phyloP scores from a whole-genome alignment of 2,797 vertebrate genomes.

The Betta splendens region DNA sequence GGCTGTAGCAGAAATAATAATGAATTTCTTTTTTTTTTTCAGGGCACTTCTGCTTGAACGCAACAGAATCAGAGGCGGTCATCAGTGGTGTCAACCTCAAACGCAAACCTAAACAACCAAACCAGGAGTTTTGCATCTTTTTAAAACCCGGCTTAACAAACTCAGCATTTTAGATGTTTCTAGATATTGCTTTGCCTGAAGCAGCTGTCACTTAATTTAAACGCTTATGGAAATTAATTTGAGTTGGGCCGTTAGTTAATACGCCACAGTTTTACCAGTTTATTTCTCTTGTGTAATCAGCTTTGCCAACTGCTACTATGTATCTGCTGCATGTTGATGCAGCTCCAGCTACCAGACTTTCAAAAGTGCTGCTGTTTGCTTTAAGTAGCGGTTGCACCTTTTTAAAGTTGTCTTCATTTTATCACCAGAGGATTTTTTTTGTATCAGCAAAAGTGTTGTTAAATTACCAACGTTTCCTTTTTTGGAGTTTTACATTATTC shows the following conservation, averaged over 20 bases:
- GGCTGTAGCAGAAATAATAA: conserved; percentile 31
- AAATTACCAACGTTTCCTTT: conserved; percentile 2
- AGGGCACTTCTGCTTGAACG: conserved; percentile 42
- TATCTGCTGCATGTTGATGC: conserved; percentile 4
- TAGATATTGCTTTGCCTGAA: too few species aligned
- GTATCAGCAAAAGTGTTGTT: conserved; percentile 1
- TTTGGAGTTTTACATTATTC: neutral
- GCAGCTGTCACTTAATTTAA: conserved; percentile 10
- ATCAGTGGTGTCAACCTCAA: neutral
- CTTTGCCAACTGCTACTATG: neutral
- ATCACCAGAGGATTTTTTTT: conserved; percentile 6
- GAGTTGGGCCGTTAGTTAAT: conserved; percentile 7
- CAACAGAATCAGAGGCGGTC: conserved; percentile 3
- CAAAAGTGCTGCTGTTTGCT: too few species aligned
- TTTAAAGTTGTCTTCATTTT: neutral
- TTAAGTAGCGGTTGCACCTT: neutral
- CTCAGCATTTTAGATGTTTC: neutral
- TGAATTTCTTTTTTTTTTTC: conserved; percentile 20
- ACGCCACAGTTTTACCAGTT: neutral
- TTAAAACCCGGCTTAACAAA: too few species aligned
- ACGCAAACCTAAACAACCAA: conserved; percentile 20
- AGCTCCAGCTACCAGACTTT: neutral
- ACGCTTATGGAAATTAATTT: neutral
- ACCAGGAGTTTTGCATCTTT: conserved; percentile 34
- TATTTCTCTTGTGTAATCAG: conserved; percentile 13